Conservation (phyloP, 1,140 invertebrate species). For the Yoshiicerus persimilis region DNA sequence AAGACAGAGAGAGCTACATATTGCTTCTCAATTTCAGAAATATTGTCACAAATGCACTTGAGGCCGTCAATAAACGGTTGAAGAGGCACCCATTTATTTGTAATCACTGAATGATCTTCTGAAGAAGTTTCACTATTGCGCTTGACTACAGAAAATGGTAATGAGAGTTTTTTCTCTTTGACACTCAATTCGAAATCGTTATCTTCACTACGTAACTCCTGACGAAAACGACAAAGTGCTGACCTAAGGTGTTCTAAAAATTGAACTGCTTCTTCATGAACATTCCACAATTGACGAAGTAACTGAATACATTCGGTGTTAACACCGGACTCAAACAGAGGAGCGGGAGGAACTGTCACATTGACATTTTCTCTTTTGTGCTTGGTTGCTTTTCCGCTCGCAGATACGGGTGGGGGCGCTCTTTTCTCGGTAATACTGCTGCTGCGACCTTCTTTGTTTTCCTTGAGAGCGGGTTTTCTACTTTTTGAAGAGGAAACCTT, state of each 20-base stretch:
- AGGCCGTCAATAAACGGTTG: slow-evolving; percentile 30
- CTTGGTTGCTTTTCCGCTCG: background rate
- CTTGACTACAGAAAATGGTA: background rate
- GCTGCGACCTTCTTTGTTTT: background rate
- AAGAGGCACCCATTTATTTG: slow-evolving; percentile 8
- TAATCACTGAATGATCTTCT: background rate
- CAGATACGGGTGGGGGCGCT: background rate
- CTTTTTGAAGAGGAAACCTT: background rate
- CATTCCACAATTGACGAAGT: slow-evolving; percentile 41
- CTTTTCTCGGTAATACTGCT: background rate
- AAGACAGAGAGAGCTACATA: slow-evolving; percentile 38
- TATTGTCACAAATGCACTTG: slow-evolving; percentile 41
- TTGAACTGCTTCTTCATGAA: slow-evolving; percentile 40
- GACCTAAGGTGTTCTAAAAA: slow-evolving; percentile 1
- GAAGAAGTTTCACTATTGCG: background rate
- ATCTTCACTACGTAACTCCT: background rate
- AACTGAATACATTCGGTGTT: slow-evolving; percentile 47
- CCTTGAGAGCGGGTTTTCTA: background rate
- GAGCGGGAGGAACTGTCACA: background rate
- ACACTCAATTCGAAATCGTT: slow-evolving; percentile 27
- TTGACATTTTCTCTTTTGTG: background rate
- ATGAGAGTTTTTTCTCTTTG: slow-evolving; percentile 18
- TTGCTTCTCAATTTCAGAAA: slow-evolving; percentile 40
- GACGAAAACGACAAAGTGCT: slow-evolving; percentile 7
- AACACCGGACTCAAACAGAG: slow-evolving; percentile 8